Evolutionary conservation across 1,140 invertebrate species (phyloP), one percentile per base, ranked within the genome.

Genomic region (Listronotus bonariensis): DNA sequence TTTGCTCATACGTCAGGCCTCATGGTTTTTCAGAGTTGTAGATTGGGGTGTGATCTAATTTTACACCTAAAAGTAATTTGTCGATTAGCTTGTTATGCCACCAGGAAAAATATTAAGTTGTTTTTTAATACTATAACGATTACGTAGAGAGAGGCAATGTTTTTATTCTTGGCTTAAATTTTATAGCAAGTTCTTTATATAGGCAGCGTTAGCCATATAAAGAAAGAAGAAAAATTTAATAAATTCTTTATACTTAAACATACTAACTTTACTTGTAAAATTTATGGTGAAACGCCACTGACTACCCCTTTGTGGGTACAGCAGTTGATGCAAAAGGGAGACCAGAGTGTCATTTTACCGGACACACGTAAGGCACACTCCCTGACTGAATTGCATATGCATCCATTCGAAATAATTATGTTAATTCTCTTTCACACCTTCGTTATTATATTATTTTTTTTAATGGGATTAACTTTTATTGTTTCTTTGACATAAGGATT

Each of bases 111-210:
- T n/a, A n/a, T n/a, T n/a, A n/a, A n/a, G n/a, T n/a, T n/a, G n/a
- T n/a, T n/a, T n/a, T n/a, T n/a, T n/a, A n/a, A n/a, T n/a, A n/a
- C n/a, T n/a, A n/a, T n/a, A n/a, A n/a, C n/a, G n/a, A n/a, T n/a
- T n/a, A n/a, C n/a, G n/a, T n/a, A 26, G 20, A 26, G 20, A 1
- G 1, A 26, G 20, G 5, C 20, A 5, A 26, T 26, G 20, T 3
- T 26, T 1, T 26, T 5, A 65, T 53, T 43, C 57, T 45, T 65
- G 48, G 42, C 61, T 52, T 56, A 20, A 40, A 56, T 54, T 18
- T 26, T 1, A 1, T 26, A 1, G 20, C 20, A 26, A 1, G 1
- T 26, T 1, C 15, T 38, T 38, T 53, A 17, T 43, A 38, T 42
- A 26, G 20, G 20, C 20, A 26, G 5, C 20, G 2, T 26, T 26